phyloP scores from a whole-genome alignment of 2,113 vertebrate species.

The Clarias magur region DNA sequence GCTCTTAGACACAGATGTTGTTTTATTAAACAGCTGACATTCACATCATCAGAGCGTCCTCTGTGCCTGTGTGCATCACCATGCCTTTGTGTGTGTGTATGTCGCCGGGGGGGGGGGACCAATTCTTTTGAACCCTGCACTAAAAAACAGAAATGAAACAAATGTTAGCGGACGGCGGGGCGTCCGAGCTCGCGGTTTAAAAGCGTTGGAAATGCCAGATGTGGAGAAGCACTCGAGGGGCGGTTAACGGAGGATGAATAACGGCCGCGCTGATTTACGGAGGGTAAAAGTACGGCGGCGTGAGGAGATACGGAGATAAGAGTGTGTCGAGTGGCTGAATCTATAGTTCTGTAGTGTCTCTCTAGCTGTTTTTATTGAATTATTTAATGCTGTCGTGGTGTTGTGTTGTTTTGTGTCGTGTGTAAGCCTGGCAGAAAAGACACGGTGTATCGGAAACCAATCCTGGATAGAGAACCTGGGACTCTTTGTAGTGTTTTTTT shows the following conservation, averaged over 20 bases:
- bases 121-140: not conserved
- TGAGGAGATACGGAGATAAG: constrained; percentile 6
- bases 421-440: not conserved
- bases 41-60: constrained; percentile 20
- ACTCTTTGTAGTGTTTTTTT: not conserved
- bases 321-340: not conserved
- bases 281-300: not conserved
- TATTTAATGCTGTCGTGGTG: not conserved
- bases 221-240: not conserved
- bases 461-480: not conserved
- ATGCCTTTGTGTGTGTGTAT: no score
- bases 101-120: no score
- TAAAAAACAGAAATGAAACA: not conserved
- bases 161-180: not conserved
- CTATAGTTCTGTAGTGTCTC: not conserved
- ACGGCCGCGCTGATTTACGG: constrained; percentile 37
- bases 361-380: constrained; percentile 9
- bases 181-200: constrained; percentile 14
- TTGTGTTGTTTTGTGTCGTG: not conserved
- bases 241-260: constrained; percentile 46
- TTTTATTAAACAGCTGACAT: constrained; percentile 19
- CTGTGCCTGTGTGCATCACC: not conserved
- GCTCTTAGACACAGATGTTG: no score
- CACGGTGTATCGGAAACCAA: not conserved
- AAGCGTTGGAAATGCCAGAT: constrained; percentile 40